Base-by-base conservation (phyloP, 2,888 invertebrate species). In the Erynnis tages region DNA sequence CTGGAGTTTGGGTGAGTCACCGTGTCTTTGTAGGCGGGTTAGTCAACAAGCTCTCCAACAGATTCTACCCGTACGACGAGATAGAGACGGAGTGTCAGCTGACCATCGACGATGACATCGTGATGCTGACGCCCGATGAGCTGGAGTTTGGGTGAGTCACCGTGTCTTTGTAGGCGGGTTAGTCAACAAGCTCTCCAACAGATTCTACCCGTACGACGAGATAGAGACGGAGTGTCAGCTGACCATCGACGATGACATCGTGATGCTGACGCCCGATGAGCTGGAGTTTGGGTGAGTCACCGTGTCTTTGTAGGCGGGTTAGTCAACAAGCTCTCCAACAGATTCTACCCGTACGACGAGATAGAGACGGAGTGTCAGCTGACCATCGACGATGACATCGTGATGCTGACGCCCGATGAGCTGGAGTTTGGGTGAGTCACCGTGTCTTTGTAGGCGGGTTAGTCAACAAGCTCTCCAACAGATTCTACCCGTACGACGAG, bases 1-100 rank as follows among this genome's bases (percentile, higher is more conserved):
- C 90, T 98, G 55, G 98, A 98, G 83, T 98, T 98, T 88, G 98
- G 96, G 79, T 97, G 90, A 90, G 93, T 17, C 11, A 8, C 49
- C 45, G 45, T 30, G 45, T 21, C 6, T 4, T 21, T 21, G n/a
- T n/a, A n/a, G n/a, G n/a, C n/a, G n/a, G n/a, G 1, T 93, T 93
- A 66, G 95, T 95, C 67, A 98, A 98, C 82, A 95, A 95, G 77
- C 88, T 98, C 44, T 98, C 98, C n/a, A 98, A 98, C 83, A 90
- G 98, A 62, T 98, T 98, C 87, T 97, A 94, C 81, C 98, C 98
- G 0, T 98, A 97, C 81, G 95, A 95, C 70, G 98, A 98, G 80
- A 98, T 98, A 59, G 97, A 98, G 91, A 98, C 98, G 0, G 98
- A 98, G 83, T 97, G 97, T 41, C 95, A 98, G 64, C 87, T 98